Conservation (phyloP, 2,113 vertebrate genomes). For the Tragelaphus buxtoni region DNA sequence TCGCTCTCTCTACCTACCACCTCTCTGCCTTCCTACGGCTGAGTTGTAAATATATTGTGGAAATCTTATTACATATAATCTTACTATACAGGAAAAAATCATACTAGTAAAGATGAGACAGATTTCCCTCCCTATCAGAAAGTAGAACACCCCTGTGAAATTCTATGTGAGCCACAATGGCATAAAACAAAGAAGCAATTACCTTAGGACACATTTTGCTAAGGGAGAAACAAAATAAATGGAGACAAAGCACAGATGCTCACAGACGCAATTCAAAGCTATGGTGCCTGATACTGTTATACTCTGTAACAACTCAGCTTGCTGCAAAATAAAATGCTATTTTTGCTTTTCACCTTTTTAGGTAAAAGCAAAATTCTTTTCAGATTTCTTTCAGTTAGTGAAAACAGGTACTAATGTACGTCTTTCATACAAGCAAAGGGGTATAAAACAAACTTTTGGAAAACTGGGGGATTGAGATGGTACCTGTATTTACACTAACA, state of each 20-base stretch:
- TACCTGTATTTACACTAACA: background rate
- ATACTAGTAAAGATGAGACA: background rate
- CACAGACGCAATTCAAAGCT: background rate
- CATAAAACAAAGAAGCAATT: background rate
- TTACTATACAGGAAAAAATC: background rate
- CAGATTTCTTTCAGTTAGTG: background rate
- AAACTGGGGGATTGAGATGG: background rate
- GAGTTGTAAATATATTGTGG: background rate
- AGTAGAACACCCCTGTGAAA: background rate
- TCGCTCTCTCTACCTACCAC: background rate
- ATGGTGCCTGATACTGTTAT: background rate
- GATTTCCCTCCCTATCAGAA: background rate
- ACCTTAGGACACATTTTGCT: background rate
- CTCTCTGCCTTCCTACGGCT: background rate
- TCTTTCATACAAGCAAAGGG: background rate
- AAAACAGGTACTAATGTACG: background rate
- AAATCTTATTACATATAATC: background rate
- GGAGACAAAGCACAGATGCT: background rate
- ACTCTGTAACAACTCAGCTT: background rate
- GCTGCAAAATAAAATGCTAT: background rate
- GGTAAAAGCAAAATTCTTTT: background rate
- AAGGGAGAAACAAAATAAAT: background rate
- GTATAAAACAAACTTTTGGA: background rate
- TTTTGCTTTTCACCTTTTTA: background rate
- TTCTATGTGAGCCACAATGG: background rate